These are phyloP conservation scores for Melikaiella ostensackeni DNA, from an alignment of 2,888 invertebrate genomes.

Conservation along the genomic window DNA sequence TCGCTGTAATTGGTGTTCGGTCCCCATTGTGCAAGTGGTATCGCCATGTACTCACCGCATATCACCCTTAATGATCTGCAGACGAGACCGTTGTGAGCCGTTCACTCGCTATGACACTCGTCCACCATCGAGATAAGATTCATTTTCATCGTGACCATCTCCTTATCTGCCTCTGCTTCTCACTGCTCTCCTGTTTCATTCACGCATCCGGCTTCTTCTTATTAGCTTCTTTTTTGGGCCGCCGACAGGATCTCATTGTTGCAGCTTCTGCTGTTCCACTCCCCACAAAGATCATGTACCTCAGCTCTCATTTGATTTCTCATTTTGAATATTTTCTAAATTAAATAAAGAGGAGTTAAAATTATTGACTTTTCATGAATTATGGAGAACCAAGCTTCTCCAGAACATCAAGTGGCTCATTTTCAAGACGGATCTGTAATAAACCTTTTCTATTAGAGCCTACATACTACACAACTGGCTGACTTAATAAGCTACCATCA, in stretches of 20 bases:
- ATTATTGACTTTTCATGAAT: neutral
- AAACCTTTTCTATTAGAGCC: neutral
- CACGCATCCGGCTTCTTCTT: conserved; percentile 35
- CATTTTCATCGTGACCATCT: conserved; percentile 41
- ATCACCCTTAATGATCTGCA: conserved; percentile 67
- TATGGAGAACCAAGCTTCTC: neutral
- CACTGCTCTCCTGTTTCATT: conserved; percentile 36
- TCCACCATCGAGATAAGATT: conserved; percentile 65
- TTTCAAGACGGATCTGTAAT: neutral
- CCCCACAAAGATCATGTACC: neutral
- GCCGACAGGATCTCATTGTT: conserved; percentile 5
- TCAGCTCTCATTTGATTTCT: too few species aligned
- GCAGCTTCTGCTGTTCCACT: conserved; percentile 6
- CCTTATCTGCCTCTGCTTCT: conserved; percentile 37
- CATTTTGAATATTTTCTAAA: neutral
- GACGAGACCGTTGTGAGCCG: conserved; percentile 59
- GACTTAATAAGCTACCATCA: neutral
- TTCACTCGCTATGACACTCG: conserved; percentile 65
- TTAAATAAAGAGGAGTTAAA: neutral
- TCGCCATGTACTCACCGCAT: conserved; percentile 63
- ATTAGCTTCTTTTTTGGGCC: conserved; percentile 10
- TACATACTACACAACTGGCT: neutral
- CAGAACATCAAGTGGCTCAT: neutral
- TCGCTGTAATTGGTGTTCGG: conserved; percentile 68
- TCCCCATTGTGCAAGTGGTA: conserved; percentile 70